A percentile compares a stretch with the other conserved stretches of the same genome.
Evolutionary conservation across 2,888 invertebrate genomes (phyloP).

Genomic region (Chalcis sispes): DNA sequence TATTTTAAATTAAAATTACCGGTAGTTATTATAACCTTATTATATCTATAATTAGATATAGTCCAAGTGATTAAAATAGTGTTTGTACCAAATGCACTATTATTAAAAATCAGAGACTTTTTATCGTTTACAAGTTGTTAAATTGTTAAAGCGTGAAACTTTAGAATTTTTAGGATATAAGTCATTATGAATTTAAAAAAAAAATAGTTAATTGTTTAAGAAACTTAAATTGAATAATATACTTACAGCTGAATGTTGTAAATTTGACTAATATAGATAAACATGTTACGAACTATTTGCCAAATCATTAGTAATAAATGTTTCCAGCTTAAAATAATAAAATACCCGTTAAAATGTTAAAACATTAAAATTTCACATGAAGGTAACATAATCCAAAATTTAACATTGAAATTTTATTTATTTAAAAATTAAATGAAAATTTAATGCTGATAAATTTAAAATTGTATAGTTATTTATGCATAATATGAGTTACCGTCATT

Average conservation of each 20-base stretch:
- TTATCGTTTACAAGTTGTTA: neutral
- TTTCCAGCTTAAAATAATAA: neutral
- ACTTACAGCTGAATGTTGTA: neutral
- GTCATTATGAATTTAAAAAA: neutral
- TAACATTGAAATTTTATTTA: too few relatives aligned
- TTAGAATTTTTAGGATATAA: neutral
- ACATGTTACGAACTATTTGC: too few relatives aligned
- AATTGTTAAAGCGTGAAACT: neutral
- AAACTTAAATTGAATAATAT: neutral
- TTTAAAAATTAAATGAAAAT: too few relatives aligned
- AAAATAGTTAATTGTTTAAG: neutral
- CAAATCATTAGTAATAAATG: too few relatives aligned
- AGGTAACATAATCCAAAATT: too few relatives aligned
- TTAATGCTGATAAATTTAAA: too few relatives aligned
- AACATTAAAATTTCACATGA: too few relatives aligned
- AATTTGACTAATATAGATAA: neutral
- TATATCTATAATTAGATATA: neutral
- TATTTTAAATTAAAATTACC: neutral
- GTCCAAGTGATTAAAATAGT: neutral
- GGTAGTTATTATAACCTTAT: neutral
- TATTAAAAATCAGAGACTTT: neutral
- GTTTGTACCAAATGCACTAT: neutral
- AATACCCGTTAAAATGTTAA: too few relatives aligned
- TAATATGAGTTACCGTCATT: too few relatives aligned
- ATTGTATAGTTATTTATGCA: too few relatives aligned